These are phyloP conservation scores for Drosophila trapezifrons DNA, from an alignment of 1,140 invertebrate species.

Conservation along the genomic window DNA sequence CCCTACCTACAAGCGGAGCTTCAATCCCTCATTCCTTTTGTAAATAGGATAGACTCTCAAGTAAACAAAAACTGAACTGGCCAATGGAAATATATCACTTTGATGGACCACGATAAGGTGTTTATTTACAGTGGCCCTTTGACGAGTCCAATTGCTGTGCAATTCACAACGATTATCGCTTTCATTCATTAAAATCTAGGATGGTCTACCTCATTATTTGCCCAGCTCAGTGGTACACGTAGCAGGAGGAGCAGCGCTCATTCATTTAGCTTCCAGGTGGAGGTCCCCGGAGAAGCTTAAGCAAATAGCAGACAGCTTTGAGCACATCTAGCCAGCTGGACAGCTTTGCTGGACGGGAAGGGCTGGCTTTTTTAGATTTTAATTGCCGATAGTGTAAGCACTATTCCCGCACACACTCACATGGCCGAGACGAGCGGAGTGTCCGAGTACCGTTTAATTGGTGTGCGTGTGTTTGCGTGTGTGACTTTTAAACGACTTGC, in stretches of 20 bases:
- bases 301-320: conserved; percentile 59
- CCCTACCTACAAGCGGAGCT: neutral
- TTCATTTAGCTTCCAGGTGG: conserved; percentile 5
- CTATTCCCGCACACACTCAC: conserved; percentile 16
- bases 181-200: conserved; percentile 77
- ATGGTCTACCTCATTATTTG: conserved; percentile 72
- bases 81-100: conserved; percentile 33
- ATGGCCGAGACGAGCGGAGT: conserved; percentile 28
- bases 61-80: neutral
- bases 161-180: conserved; percentile 75
- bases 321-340: conserved; percentile 5
- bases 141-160: conserved; percentile 62
- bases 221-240: conserved; percentile 62
- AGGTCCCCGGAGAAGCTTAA: conserved; percentile 61
- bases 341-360: conserved; percentile 36
- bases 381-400: conserved; percentile 74
- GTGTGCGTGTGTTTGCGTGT: conserved; percentile 38
- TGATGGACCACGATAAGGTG: conserved; percentile 27
- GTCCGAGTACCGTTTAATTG: conserved; percentile 73
- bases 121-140: conserved; percentile 50
- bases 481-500: conserved; percentile 71
- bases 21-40: too few species aligned
- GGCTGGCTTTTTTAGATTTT: conserved; percentile 76
- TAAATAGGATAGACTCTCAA: too few species aligned
- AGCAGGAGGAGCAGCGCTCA: conserved; percentile 35